phyloP scores from a whole-genome alignment of 2,113 vertebrate genomes.

The Puffinus mauretanicus region DNA sequence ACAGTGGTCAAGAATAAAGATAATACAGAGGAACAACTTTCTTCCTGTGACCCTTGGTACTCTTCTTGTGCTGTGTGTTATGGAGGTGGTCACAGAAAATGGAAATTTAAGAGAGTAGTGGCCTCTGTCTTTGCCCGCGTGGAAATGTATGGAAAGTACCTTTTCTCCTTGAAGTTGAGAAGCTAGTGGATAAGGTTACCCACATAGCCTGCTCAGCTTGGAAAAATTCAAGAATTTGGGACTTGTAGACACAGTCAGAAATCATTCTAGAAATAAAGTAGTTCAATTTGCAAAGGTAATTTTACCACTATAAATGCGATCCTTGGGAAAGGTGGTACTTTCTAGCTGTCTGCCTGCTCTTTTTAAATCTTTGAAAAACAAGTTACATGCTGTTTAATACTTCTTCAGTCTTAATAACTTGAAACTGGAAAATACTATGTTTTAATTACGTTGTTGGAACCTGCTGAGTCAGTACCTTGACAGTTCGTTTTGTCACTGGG shows the following conservation, averaged over 20 bases:
- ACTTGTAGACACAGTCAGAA: neutral
- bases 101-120: neutral
- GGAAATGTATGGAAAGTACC: neutral
- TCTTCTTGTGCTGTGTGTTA: neutral
- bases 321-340: neutral
- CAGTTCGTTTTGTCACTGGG: neutral
- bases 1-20: neutral
- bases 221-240: neutral
- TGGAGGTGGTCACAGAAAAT: neutral
- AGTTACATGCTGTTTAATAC: rapidly evolving
- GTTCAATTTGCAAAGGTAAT: neutral
- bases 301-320: rapidly evolving
- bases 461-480: neutral
- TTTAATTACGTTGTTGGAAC: neutral
- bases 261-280: neutral
- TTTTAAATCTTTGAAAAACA: neutral
- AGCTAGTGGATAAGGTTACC: neutral
- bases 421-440: neutral
- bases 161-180: neutral
- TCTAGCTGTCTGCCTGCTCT: neutral
- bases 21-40: neutral
- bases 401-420: neutral
- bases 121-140: neutral
- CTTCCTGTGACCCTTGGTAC: neutral
- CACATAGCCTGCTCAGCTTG: rapidly evolving